Percentiles rank a stretch among this genome's conserved stretches.
Evolutionary conservation across 1,140 invertebrate genomes (phyloP).

Genomic region (Venustaconcha ellipsiformis): DNA sequence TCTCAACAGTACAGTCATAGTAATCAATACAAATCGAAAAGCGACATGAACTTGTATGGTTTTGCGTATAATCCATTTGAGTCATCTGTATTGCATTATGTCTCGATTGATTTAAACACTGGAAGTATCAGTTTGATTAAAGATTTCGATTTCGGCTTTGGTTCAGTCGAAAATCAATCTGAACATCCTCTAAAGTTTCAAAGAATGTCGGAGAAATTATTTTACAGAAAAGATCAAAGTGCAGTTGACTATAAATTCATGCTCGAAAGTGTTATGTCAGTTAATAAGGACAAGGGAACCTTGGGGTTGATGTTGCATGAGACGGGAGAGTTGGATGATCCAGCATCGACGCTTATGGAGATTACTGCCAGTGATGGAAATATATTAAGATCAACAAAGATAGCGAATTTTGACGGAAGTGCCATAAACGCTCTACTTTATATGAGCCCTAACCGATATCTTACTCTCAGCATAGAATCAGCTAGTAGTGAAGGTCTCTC

Average conservation of each 20-base stretch:
- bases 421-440: conserved; percentile 18
- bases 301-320: conserved; percentile 13
- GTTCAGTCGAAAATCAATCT: not conserved
- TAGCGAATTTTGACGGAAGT: conserved; percentile 15
- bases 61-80: conserved; percentile 29
- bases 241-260: conserved; percentile 9
- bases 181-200: no score
- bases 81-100: conserved; percentile 22
- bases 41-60: conserved; percentile 19
- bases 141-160: conserved; percentile 24
- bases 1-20: no score
- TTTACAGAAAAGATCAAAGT: no score
- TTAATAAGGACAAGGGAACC: conserved; percentile 18
- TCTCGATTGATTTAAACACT: conserved; percentile 15
- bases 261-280: conserved; percentile 15
- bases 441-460: no score
- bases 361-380: conserved; percentile 19
- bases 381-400: conserved; percentile 6
- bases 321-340: conserved; percentile 3
- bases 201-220: no score
- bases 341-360: conserved; percentile 1
- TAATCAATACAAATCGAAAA: not conserved
- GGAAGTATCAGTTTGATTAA: conserved; percentile 14
- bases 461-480: no score
- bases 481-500: no score